Base-by-base conservation (phyloP, 2,797 vertebrate species). In the Pipistrellus kuhlii region DNA sequence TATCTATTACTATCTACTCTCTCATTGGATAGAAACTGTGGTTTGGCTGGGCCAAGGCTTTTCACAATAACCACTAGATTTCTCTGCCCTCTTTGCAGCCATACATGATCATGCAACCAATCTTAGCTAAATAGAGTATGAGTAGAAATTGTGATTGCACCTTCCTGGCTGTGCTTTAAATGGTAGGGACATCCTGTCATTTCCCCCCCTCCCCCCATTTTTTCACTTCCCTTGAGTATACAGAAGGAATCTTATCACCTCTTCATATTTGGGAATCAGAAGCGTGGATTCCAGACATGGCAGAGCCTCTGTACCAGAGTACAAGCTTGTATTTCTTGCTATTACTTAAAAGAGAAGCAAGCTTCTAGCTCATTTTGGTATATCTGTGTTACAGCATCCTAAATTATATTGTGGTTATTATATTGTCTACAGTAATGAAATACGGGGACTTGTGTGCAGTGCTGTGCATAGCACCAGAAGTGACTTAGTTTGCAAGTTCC, bases 401-500 rank as follows among this genome's bases (percentile, higher is more conserved):
- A 48, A 72, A n/a, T 17, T 62, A 32, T 77, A 77, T 68, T 68
- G 32, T 46, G 59, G 66, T 75, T 30, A 44, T 51, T 35, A 66
- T 48, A 14, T 73, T 66, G 30, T 66, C 55, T 73, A 72, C 35
- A 59, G 25, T 38, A 46, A 72, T 71, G 78, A 59, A 32, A 51
- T 72, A 72, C 57, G 17, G 57, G 96, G 97, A 94, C 94, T 88
- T 93, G 96, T 93, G 95, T 91, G 88, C 94, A 94, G 92, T 92
- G 93, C 66, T 66, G 48, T 91, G 80, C 66, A 48, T 91, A 76
- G 59, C 88, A 97, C 97, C 97, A 96, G 96, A 97, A 97, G 95
- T 97, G 97, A 95, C 96, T 92, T 95, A 66, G 96, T 93, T 96
- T 95, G 95, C 96, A 97, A 97, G 96, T 97, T 97, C 96, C 92